Base-by-base conservation (phyloP, 2,888 invertebrate genomes). In the Pherbina coryleti region DNA sequence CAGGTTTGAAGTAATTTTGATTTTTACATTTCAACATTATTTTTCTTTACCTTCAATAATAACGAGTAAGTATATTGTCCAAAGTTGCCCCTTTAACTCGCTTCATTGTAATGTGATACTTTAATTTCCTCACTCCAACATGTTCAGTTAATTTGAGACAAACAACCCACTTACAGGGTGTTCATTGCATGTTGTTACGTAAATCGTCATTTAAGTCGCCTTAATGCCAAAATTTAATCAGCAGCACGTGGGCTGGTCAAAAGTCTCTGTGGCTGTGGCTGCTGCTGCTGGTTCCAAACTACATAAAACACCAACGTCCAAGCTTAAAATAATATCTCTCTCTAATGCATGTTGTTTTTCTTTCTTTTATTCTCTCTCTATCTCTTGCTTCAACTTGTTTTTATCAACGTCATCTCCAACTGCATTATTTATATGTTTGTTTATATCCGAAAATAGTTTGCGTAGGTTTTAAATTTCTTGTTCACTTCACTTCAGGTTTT, bases 141-240 rank as follows among this genome's bases (percentile, higher is more conserved):
- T 44, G 44, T 44, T 44, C 11, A 44, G 19, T 22, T 17, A 9
- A 22, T 31, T n/a, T 22, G 44, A 22, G 25, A 19, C 64, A 14
- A 17, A 19, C 9, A 31, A 25, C 62, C 37, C 66, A 53, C 55
- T 28, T 28, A 34, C 53, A 66, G 66, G 64, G 66, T 75, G 67
- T 49, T 73, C n/a, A n/a, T 31, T 28, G 28, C 14, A 11, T 60
- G 25, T 60, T 55, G 75, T 75, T 67, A 53, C n/a, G 66, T 53
- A 66, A 75, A 67, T 55, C 34, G 57, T 67, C 75, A 75, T 66
- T 75, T 67, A 53, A 66, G 75, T 17, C 53, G 75, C 55, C 75
- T 75, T 67, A 37, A 55, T 25, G 67, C 66, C 75, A 55, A 66
- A 75, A 75, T 44, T 44, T n/a, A 49, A 74, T 55, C 66, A 67